A percentile compares a stretch with the other conserved stretches of the same genome.
These are phyloP conservation scores for Perca schrenkii DNA, from an alignment of 2,113 vertebrate genomes.

Conservation along the genomic window DNA sequence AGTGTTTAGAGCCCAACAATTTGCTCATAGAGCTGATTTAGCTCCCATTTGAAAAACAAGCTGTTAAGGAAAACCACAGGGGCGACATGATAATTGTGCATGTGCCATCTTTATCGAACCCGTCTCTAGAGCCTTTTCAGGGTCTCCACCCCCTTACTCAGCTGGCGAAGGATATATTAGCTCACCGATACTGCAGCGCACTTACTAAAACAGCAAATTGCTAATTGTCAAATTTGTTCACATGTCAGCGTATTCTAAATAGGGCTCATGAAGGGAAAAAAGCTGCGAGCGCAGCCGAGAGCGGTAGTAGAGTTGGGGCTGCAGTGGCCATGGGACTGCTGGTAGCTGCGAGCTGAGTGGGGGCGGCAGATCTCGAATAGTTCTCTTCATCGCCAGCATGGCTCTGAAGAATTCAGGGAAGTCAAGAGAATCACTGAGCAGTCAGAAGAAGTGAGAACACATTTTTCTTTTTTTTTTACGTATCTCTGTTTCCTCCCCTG, in stretches of 20 bases:
- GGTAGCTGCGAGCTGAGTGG: conserved; percentile 11
- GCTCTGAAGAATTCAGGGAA: conserved; percentile 37
- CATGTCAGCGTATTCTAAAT: conserved; percentile 80
- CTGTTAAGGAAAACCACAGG: conserved; percentile 48
- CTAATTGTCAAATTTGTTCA: conserved; percentile 78
- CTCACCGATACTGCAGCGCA: conserved; percentile 35
- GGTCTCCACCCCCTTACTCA: conserved; percentile 60
- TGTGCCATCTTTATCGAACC: conserved; percentile 58
- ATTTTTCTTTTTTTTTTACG: conserved; percentile 22
- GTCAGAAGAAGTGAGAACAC: conserved; percentile 37
- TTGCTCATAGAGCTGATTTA: conserved; percentile 42
- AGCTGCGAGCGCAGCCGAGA: conserved; percentile 62
- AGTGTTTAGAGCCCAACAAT: conserved; percentile 35
- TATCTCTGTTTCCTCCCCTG: conserved; percentile 58
- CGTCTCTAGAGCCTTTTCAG: conserved; percentile 51
- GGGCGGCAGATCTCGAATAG: conserved; percentile 22
- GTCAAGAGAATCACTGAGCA: conserved; percentile 30
- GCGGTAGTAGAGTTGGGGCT: conserved; percentile 47
- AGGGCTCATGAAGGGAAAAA: conserved; percentile 48
- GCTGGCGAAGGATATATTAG: conserved; percentile 68
- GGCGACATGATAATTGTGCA: conserved; percentile 58
- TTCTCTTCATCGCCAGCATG: neutral
- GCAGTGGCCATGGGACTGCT: conserved; percentile 27
- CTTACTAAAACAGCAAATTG: conserved; percentile 69
- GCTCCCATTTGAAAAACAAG: conserved; percentile 53